These are phyloP conservation scores for Acanthosepion esculentum DNA, from an alignment of 2,888 invertebrate species.

Conservation along the genomic window DNA sequence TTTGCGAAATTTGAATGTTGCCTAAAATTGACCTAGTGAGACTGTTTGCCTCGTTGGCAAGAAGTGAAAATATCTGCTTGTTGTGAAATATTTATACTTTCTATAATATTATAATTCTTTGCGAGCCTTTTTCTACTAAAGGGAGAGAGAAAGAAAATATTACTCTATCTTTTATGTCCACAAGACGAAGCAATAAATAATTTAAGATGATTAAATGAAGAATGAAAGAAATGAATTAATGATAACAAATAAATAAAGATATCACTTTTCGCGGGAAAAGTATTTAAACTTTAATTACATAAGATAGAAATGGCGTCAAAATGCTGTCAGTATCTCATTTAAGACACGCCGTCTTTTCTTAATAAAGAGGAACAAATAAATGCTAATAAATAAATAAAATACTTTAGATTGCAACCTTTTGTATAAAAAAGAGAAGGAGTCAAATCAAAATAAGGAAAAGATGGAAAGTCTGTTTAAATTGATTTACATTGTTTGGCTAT, in stretches of 20 bases:
- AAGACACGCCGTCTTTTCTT: background rate
- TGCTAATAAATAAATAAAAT: background rate
- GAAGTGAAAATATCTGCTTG: no score
- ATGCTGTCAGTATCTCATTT: background rate
- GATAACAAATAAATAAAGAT: background rate
- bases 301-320: background rate
- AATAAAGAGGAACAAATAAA: background rate
- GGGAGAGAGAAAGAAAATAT: no score
- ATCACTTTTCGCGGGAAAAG: background rate
- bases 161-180: background rate
- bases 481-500: conserved; percentile 21
- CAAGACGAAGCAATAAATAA: background rate
- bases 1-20: no score
- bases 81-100: background rate
- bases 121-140: no score
- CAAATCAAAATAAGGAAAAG: background rate
- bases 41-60: no score
- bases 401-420: background rate
- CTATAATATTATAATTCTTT: background rate
- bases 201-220: background rate
- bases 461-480: conserved; percentile 15
- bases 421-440: background rate
- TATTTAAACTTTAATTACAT: background rate
- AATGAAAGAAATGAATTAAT: background rate
- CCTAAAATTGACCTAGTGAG: no score